Percentiles rank a stretch among this genome's conserved stretches.
These are phyloP conservation scores for Drosophila villosipedis DNA, from an alignment of 2,888 invertebrate species.

Conservation along the genomic window DNA sequence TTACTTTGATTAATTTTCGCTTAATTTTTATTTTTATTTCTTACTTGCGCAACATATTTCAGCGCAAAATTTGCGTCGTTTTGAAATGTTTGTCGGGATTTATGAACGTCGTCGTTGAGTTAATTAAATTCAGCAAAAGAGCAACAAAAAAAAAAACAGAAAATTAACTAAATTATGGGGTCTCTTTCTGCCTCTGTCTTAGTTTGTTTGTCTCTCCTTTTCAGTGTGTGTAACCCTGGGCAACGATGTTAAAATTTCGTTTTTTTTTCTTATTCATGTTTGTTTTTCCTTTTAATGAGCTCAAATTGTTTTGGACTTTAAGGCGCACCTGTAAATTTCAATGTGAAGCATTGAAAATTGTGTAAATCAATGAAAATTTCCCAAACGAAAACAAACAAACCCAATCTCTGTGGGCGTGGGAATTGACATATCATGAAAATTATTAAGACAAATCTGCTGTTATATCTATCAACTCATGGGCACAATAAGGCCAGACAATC, in stretches of 20 bases:
- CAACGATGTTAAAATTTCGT: constrained; percentile 63
- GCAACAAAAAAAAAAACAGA: constrained; percentile 25
- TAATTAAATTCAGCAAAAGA: constrained; percentile 67
- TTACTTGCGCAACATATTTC: constrained; percentile 69
- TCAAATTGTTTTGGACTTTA: constrained; percentile 69
- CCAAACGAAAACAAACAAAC: background rate
- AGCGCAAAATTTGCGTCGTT: constrained; percentile 71
- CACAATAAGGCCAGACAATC: constrained; percentile 30
- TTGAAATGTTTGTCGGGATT: constrained; percentile 70
- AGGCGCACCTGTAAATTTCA: constrained; percentile 45
- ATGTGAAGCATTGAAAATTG: constrained; percentile 9
- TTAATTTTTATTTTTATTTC: constrained; percentile 81
- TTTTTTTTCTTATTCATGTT: constrained; percentile 47
- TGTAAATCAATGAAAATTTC: constrained; percentile 34
- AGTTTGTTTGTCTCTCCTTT: background rate
- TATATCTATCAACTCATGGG: constrained; percentile 35
- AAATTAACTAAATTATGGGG: constrained; percentile 76
- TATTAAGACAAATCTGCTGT: constrained; percentile 36
- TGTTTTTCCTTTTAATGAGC: constrained; percentile 74
- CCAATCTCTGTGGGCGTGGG: constrained; percentile 38
- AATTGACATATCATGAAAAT: constrained; percentile 40
- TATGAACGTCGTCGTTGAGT: constrained; percentile 72
- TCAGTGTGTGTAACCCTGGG: constrained; percentile 58
- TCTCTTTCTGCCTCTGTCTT: constrained; percentile 5
- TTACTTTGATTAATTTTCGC: constrained; percentile 80